Base-by-base conservation (phyloP, 2,888 invertebrate genomes). In the Agrotis ipsilon region DNA sequence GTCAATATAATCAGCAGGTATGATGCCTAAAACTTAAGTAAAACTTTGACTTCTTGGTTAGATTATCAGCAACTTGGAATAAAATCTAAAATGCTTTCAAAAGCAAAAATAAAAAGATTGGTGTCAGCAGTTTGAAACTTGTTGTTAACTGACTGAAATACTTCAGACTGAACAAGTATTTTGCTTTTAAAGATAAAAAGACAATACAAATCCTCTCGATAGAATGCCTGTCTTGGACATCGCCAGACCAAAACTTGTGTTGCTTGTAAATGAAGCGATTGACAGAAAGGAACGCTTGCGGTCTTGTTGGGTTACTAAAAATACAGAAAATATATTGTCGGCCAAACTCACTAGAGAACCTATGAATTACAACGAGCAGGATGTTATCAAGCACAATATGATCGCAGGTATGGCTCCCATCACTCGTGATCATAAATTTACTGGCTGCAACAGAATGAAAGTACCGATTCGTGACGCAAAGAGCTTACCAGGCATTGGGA, bases 261-360 rank as follows among this genome's bases (percentile, higher is more conserved):
- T 86, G 65, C 89, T 92, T 73, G 86, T 92, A 11, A 87, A 86
- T 39, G 92, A 93, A 78, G 89, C 86, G 63, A 91, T 91, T 76
- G 90, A 92, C 88, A 62, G 92, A n/a, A n/a, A 92, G 72, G 91
- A 87, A 67, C 87, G 87, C 3, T 75, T 91, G 7, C 87, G 92
- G 1, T 74, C 90, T 11, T 90, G 88, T 49, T 93, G 93, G 93
- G 87, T 89, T 21, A 77, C 80, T 59, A 90, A 89, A 69, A 85
- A 93, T 72, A 80, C 77, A 18, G 79, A 86, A 21, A 72, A 69
- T 27, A 85, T 93, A 46, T 78, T 88, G 66, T 92, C 92, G 1
- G 90, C 91, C 1, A 90, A 90, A 1, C 85, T 93, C 3, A 74
- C 70, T 0, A 86, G 92, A 24, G 86, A 90, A 43, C 89, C 90